A percentile compares a stretch with the other conserved stretches of the same genome.
Conservation (phyloP, 2,113 vertebrate species). For the Gallinago media region DNA sequence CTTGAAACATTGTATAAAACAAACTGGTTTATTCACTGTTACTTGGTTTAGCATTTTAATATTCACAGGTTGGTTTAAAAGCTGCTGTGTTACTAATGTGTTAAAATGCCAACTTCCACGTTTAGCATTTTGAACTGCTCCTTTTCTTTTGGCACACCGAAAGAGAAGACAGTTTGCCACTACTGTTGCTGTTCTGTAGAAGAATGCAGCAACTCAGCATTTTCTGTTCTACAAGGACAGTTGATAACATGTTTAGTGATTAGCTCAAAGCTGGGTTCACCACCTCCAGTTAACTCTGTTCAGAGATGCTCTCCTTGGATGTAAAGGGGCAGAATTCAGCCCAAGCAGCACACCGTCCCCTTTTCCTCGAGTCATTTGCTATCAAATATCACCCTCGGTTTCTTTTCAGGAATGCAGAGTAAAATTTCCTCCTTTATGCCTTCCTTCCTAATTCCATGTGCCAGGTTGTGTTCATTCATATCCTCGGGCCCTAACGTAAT, state of each 20-base stretch:
- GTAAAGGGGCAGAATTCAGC: background rate
- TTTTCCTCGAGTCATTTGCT: background rate
- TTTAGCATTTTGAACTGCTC: background rate
- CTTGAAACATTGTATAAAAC: background rate
- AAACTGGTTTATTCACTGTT: background rate
- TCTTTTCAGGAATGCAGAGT: background rate
- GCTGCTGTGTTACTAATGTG: background rate
- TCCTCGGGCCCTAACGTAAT: background rate
- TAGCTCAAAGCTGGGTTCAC: background rate
- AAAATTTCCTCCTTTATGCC: background rate
- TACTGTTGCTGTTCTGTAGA: background rate
- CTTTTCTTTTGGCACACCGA: background rate
- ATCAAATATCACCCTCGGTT: background rate
- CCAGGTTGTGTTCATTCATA: background rate
- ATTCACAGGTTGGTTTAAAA: background rate
- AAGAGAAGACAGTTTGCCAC: background rate
- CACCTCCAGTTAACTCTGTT: no score
- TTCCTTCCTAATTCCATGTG: background rate
- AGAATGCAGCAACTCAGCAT: background rate
- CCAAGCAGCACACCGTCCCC: accelerated
- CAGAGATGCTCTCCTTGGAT: no score
- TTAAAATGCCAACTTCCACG: background rate
- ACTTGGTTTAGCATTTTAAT: background rate
- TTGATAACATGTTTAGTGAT: background rate
- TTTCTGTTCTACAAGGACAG: background rate